A percentile compares a stretch with the other conserved stretches of the same genome.
Conservation (phyloP, 2,888 invertebrate genomes). For the Mimas tiliae region DNA sequence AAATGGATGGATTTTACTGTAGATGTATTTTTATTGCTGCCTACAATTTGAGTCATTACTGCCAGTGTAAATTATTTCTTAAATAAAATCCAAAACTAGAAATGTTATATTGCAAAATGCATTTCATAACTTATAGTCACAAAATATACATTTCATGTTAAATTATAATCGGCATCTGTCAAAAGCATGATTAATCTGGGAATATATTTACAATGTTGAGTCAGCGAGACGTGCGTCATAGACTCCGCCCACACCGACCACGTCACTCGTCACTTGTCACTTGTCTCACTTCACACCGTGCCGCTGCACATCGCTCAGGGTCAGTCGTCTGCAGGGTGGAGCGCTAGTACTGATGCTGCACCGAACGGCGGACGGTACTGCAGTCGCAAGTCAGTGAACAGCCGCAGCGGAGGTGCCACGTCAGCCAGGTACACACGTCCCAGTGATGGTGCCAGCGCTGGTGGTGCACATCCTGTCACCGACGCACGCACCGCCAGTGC, state of each 20-base stretch:
- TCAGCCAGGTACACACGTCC: constrained; percentile 92
- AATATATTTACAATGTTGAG: constrained; percentile 1
- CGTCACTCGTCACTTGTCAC: too few species aligned
- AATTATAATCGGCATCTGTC: constrained; percentile 1
- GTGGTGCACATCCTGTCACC: constrained; percentile 51
- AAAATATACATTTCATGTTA: constrained; percentile 23
- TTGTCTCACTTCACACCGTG: neutral
- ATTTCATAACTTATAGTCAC: constrained; percentile 23
- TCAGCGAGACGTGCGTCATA: neutral
- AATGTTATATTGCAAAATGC: constrained; percentile 17
- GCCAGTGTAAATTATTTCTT: neutral
- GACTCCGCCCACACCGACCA: constrained; percentile 1
- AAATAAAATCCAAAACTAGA: constrained; percentile 35
- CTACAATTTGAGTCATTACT: neutral
- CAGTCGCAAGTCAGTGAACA: constrained; percentile 90
- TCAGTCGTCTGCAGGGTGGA: constrained; percentile 61
- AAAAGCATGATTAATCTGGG: neutral
- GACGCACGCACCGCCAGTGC: constrained; percentile 52
- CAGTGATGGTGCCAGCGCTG: constrained; percentile 48
- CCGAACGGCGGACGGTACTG: constrained; percentile 93
- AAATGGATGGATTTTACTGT: constrained; percentile 65
- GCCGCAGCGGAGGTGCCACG: constrained; percentile 89
- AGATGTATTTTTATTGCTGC: constrained; percentile 34
- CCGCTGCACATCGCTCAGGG: neutral
- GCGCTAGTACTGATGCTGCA: constrained; percentile 68